phyloP scores from a whole-genome alignment of 2,888 invertebrate genomes.

The Lasioglossum marginatum region DNA sequence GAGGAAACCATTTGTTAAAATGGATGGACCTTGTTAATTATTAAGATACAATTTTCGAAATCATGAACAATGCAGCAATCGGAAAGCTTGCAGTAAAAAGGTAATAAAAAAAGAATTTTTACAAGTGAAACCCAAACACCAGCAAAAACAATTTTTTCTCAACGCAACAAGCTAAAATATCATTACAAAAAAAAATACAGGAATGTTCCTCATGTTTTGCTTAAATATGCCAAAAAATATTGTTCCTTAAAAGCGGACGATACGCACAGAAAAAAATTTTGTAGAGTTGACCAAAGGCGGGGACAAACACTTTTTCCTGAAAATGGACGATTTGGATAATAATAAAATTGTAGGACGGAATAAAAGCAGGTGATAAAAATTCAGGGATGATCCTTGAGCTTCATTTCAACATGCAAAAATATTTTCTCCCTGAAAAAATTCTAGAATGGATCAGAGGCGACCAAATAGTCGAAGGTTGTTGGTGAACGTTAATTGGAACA shows the following conservation, averaged over 20 bases:
- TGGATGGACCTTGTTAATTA: neutral
- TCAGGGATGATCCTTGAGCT: neutral
- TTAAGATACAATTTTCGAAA: neutral
- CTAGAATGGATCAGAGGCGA: neutral
- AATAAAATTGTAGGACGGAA: neutral
- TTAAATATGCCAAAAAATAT: neutral
- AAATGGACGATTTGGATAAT: too few species aligned
- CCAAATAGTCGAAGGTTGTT: neutral
- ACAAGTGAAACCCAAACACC: too few species aligned
- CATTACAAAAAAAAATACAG: too few species aligned
- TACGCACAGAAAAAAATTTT: neutral
- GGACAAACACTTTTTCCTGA: neutral
- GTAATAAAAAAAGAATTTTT: too few species aligned
- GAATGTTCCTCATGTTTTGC: too few species aligned
- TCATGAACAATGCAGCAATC: neutral
- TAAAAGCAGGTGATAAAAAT: neutral
- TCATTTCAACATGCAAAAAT: fast-evolving
- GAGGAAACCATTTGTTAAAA: neutral
- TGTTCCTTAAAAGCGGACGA: neutral
- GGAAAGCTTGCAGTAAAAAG: too few species aligned
- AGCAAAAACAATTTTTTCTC: too few species aligned
- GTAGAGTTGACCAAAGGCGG: neutral
- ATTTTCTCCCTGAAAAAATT: neutral
- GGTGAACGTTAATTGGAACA: neutral
- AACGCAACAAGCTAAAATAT: too few species aligned